phyloP scores from a whole-genome alignment of 2,888 invertebrate species.

The Limnephilus marmoratus region DNA sequence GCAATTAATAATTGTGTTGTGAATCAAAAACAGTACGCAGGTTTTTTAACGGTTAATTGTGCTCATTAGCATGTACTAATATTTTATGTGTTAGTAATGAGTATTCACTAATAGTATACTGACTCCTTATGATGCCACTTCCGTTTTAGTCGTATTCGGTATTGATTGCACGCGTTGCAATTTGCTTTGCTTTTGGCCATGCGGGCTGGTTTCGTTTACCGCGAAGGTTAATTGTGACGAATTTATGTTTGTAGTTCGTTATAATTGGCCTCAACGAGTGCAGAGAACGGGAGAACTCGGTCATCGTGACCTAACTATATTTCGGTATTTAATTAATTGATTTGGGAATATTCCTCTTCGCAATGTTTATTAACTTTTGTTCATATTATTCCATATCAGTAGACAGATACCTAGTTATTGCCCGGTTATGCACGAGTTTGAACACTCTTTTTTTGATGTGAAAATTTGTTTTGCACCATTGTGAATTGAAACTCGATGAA shows the following conservation, averaged over 20 bases:
- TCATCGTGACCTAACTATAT: background rate
- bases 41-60: background rate
- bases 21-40: background rate
- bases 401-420: too few relatives aligned
- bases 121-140: conserved; percentile 5
- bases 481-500: too few relatives aligned
- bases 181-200: conserved; percentile 19
- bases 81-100: background rate
- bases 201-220: conserved; percentile 29
- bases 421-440: too few relatives aligned
- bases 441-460: too few relatives aligned
- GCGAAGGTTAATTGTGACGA: conserved; percentile 22
- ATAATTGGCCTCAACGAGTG: background rate
- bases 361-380: too few relatives aligned
- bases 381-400: too few relatives aligned
- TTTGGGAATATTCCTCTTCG: too few relatives aligned
- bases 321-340: background rate
- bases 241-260: background rate
- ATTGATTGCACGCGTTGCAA: conserved; percentile 26
- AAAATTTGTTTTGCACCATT: too few relatives aligned
- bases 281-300: background rate
- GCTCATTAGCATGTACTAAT: background rate
- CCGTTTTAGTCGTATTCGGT: background rate
- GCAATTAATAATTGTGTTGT: background rate
- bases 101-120: background rate